Evolutionary conservation across 1,140 invertebrate genomes (phyloP).

Genomic region (Drosophila bocki): DNA sequence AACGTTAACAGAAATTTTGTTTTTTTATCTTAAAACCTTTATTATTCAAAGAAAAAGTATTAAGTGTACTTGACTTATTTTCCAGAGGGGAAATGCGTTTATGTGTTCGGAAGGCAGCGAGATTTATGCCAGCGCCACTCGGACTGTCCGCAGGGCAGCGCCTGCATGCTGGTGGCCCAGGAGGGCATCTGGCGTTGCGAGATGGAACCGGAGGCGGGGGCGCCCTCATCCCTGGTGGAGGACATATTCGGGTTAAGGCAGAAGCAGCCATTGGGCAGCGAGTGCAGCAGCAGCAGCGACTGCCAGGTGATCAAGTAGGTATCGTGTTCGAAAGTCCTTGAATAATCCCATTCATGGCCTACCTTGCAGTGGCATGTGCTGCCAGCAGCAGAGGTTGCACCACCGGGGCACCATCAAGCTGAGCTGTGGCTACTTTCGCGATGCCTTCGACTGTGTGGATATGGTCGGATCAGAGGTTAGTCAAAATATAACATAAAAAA

Average conservation of each 20-base stretch:
- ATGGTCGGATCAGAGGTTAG: constrained; percentile 53
- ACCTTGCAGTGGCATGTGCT: constrained; percentile 90
- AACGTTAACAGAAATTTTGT: too few species aligned
- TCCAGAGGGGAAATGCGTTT: constrained; percentile 89
- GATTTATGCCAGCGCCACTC: constrained; percentile 90
- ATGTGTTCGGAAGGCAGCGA: constrained; percentile 90
- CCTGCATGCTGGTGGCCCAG: constrained; percentile 88
- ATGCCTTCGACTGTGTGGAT: constrained; percentile 94
- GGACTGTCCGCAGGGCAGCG: constrained; percentile 91
- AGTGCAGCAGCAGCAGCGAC: constrained; percentile 93
- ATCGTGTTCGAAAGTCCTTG: background rate
- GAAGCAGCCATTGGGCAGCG: constrained; percentile 92
- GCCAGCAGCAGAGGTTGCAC: constrained; percentile 91
- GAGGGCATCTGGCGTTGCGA: constrained; percentile 91
- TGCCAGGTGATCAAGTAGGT: constrained; percentile 90
- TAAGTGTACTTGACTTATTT: background rate
- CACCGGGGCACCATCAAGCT: constrained; percentile 92
- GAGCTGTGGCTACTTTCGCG: constrained; percentile 96
- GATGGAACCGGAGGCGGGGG: constrained; percentile 20
- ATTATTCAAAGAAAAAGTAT: background rate
- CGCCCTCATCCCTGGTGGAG: constrained; percentile 31
- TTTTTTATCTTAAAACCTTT: too few species aligned
- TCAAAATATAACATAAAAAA: background rate
- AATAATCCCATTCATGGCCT: background rate
- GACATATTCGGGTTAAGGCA: constrained; percentile 53